These are phyloP conservation scores for Pygoscelis adeliae DNA, from an alignment of 2,113 vertebrate species.

Conservation along the genomic window DNA sequence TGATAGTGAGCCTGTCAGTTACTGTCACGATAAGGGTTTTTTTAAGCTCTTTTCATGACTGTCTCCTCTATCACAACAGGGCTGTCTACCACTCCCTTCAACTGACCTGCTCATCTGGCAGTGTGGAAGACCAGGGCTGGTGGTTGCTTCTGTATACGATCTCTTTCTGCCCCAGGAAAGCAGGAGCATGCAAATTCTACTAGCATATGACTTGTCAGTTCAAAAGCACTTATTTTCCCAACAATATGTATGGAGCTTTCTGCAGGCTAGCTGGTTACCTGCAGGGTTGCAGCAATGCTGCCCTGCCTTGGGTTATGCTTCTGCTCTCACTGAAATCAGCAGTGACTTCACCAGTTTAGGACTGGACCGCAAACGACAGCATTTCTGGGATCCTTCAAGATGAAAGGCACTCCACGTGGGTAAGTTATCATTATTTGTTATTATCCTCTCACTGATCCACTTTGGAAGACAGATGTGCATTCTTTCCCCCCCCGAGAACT, in stretches of 20 bases:
- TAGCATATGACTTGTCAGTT: background rate
- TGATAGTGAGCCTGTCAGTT: background rate
- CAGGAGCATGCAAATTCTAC: background rate
- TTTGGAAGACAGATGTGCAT: slow-evolving; percentile 37
- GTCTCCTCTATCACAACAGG: background rate
- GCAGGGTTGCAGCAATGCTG: background rate
- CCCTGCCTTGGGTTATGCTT: background rate
- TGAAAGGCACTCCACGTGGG: background rate
- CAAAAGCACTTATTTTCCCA: background rate
- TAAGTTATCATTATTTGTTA: slow-evolving; percentile 31
- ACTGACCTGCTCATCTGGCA: background rate
- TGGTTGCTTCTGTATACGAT: background rate
- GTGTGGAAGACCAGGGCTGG: background rate
- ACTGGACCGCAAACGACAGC: background rate
- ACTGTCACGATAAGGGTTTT: background rate
- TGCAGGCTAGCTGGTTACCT: background rate
- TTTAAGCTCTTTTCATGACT: background rate
- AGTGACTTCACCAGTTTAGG: background rate
- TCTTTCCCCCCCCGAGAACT: background rate
- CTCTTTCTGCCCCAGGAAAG: background rate
- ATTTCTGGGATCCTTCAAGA: background rate
- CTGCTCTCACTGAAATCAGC: background rate
- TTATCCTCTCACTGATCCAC: slow-evolving; percentile 27
- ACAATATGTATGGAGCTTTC: background rate
- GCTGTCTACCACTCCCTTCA: background rate